Percentiles rank a stretch among this genome's conserved stretches.
Evolutionary conservation across 2,797 vertebrate species (phyloP).

Genomic region (Sebastes kiyomatsui): DNA sequence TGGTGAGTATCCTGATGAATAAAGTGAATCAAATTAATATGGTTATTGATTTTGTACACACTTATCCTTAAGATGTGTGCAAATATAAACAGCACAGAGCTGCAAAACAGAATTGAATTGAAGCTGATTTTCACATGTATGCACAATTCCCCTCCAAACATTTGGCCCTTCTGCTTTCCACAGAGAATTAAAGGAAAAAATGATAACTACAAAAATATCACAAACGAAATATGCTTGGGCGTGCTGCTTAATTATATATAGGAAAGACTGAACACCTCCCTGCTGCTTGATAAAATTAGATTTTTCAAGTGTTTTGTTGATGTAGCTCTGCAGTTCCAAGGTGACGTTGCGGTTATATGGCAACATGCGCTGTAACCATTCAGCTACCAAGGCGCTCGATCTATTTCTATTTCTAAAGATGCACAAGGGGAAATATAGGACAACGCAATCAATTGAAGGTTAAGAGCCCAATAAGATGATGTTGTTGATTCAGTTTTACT

Average conservation of each 20-base stretch:
- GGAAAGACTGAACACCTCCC: not conserved
- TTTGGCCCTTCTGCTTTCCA: not conserved
- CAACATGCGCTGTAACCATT: not conserved
- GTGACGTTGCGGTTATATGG: not conserved
- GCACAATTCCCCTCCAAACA: not conserved
- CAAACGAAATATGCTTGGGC: not conserved
- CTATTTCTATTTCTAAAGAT: not conserved
- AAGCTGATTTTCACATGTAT: not conserved
- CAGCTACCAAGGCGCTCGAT: not conserved
- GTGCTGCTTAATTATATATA: not conserved
- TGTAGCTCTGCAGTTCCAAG: not conserved
- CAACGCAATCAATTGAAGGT: not conserved
- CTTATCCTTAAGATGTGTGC: not conserved
- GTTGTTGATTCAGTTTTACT: not conserved
- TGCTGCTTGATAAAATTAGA: not conserved
- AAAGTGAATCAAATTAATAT: not conserved
- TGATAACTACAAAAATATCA: not conserved
- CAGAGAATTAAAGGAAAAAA: not conserved
- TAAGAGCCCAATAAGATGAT: not conserved
- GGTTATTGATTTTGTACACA: not conserved
- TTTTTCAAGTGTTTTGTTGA: not conserved
- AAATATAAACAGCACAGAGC: not conserved
- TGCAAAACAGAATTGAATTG: constrained; percentile 6
- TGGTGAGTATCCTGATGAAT: not conserved
- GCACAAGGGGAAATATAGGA: not conserved